A percentile compares a stretch with the other conserved stretches of the same genome.
Conservation (phyloP, 2,797 vertebrate genomes). For the Melanotaenia pygmaea region DNA sequence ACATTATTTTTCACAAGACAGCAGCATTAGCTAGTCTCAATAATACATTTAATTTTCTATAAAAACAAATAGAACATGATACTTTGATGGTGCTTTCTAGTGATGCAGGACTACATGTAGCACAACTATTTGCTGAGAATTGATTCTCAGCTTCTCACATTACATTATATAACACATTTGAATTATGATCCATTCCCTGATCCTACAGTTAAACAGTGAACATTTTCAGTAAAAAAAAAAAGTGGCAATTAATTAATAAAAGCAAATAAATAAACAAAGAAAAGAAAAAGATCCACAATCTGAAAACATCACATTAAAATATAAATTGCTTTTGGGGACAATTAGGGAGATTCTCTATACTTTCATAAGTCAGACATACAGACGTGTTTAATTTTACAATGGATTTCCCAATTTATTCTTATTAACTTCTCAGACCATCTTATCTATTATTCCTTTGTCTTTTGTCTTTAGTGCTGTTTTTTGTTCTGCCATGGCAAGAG, state of each 20-base stretch:
- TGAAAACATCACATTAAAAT: conserved; percentile 10
- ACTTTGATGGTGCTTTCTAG: conserved; percentile 10
- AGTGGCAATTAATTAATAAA: conserved; percentile 18
- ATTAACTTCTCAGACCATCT: conserved; percentile 1
- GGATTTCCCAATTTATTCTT: conserved; percentile 7
- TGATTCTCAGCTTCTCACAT: conserved; percentile 20
- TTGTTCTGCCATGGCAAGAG: neutral
- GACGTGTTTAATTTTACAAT: conserved; percentile 8
- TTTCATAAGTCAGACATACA: neutral
- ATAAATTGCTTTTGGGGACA: neutral
- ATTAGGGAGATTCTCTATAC: neutral
- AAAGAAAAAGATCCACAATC: conserved; percentile 4
- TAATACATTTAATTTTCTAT: conserved; percentile 1
- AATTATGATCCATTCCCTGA: conserved; percentile 14
- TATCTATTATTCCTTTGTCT: neutral
- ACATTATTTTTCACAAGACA: conserved; percentile 18
- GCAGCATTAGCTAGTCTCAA: neutral
- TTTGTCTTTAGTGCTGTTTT: neutral
- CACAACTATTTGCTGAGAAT: conserved; percentile 22
- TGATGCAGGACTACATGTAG: conserved; percentile 2
- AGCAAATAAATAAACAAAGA: neutral
- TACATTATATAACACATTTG: conserved; percentile 29
- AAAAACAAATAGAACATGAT: conserved; percentile 2
- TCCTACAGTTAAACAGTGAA: conserved; percentile 15
- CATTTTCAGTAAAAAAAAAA: conserved; percentile 14